Evolutionary conservation across 2,888 invertebrate species (phyloP), one percentile per base, ranked within the genome.

Genomic region (Zhengitettix transpicula): DNA sequence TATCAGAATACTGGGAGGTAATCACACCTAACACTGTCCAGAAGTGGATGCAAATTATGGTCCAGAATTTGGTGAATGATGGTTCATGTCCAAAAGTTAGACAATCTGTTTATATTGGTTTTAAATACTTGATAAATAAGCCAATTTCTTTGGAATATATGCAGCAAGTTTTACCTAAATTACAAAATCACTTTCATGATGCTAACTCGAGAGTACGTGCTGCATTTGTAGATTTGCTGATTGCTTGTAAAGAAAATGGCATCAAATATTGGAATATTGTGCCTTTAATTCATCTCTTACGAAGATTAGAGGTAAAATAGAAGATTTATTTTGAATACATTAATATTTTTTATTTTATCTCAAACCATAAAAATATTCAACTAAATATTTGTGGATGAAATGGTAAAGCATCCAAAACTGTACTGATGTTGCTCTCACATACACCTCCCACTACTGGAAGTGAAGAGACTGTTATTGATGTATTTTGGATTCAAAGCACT

Each of bases 131-230:
- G 47, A 8, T 47, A 47, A 2, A 14, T 3, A 47, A 47, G 14
- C 47, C 47, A 7, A 12, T 47, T 3, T 47, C 14, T 47, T 3
- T n/a, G n/a, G 47, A 47, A n/a, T 47, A 7, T 47, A 47, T 47
- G 47, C 47, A 47, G 47, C 47, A 47, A 47, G 9, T 66, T 14
- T 51, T 67, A n/a, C 64, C 66, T 12, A 52, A 52, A 8, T 55
- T 68, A 58, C 56, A 61, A 8, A 28, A 61, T 12, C 58, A 64
- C 58, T 61, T 68, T n/a, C 65, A 66, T 58, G 68, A 68, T 56
- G 64, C 64, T 40, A 66, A 66, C 59, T 65, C 66, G 55, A 62
- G 61, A 40, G 68, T 68, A n/a, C 58, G 68, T 15, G 63, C 62
- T 52, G 65, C 68, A 10, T 67, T 68, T 61, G 61, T 67, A 10